Base-by-base conservation (phyloP, 2,888 invertebrate species). In the Synergus japonicus region DNA sequence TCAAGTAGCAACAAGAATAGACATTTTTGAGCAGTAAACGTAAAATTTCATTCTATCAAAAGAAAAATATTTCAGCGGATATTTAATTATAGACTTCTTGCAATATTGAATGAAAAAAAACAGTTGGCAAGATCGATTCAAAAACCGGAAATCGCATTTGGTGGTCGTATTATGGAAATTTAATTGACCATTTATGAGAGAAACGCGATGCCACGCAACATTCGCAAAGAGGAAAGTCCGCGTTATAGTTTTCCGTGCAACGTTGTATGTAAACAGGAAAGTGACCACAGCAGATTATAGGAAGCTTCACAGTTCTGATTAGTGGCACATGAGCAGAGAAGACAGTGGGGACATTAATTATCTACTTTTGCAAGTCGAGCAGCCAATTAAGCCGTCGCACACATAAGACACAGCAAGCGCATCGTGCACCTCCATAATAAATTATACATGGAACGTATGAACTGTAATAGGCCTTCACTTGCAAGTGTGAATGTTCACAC, bases 131-230 rank as follows among this genome's bases (percentile, higher is more conserved):
- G 79, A 83, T 76, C 79, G 80, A 80, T 81, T 78, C 78, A 69
- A 76, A 69, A 77, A 78, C 77, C 80, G 81, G 81, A 82, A 84
- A 81, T 78, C 76, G 81, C 78, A 76, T 82, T 83, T 76, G 79
- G 81, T 81, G 81, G 80, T 80, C 80, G 78, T 82, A 80, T 82
- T 83, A 82, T 84, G 83, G 83, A 82, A 81, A 85, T 85, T 85
- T 83, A 85, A 86, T 87, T 85, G 81, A 78, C 44, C 79, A 80
- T 83, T 81, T 81, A 82, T 64, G 77, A 81, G 80, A 80, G 84
- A 84, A 84, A 83, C 78, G 82, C 81, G 80, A 82, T 76, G 81
- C 78, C 76, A 65, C 67, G 79, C 81, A 78, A 58, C 58, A 67
- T 58, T 73, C 73, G 43, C 78, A 54, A 29, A 15, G 78, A 79